These are phyloP conservation scores for Oryzias melastigma DNA, from an alignment of 2,113 vertebrate species.

Conservation along the genomic window DNA sequence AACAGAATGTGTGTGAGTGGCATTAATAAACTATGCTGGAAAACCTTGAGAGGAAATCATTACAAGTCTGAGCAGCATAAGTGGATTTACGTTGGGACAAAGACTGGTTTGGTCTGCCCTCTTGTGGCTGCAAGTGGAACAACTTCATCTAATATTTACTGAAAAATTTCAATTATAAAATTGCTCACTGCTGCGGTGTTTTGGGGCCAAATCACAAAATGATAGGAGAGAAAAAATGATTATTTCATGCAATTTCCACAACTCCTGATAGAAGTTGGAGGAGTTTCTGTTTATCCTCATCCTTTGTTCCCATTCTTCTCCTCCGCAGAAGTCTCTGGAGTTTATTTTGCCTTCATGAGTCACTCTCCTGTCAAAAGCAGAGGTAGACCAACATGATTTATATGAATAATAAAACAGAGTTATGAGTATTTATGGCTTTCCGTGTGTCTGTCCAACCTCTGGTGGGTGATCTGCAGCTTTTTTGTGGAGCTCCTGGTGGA, in stretches of 20 bases:
- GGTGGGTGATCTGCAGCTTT: conserved; percentile 87
- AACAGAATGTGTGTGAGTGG: too few species aligned
- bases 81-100: background rate
- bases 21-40: too few species aligned
- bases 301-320: conserved; percentile 78
- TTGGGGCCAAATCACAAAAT: too few species aligned
- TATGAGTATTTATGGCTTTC: conserved; percentile 10
- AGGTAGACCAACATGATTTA: conserved; percentile 11
- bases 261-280: conserved; percentile 84
- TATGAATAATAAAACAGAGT: conserved; percentile 1
- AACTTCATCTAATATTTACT: background rate
- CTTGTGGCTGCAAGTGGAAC: conserved; percentile 38
- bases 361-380: conserved; percentile 35
- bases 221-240: too few species aligned
- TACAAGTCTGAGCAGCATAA: background rate
- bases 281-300: conserved; percentile 77
- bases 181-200: too few species aligned
- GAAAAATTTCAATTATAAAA: too few species aligned
- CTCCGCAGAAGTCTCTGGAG: conserved; percentile 83
- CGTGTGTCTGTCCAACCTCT: conserved; percentile 68
- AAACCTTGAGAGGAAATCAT: background rate
- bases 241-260: conserved; percentile 78
- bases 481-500: conserved; percentile 86
- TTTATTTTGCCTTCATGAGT: conserved; percentile 82
- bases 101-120: conserved; percentile 30